These are phyloP conservation scores for Apodemia mormo DNA, from an alignment of 2,888 invertebrate species.

Conservation along the genomic window DNA sequence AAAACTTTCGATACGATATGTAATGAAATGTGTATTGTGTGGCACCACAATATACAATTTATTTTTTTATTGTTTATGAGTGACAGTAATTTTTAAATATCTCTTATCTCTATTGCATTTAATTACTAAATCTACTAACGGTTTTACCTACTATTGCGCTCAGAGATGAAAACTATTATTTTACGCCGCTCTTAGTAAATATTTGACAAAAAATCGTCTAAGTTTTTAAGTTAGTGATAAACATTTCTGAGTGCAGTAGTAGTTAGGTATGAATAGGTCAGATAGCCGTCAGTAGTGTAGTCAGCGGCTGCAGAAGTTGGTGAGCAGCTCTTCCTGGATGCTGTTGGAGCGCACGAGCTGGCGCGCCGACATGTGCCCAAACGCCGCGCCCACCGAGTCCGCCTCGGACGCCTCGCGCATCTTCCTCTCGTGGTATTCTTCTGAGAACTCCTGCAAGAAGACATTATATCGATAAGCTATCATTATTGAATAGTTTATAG, in stretches of 20 bases:
- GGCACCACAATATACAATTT: background rate
- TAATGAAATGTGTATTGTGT: background rate
- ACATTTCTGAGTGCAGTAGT: background rate
- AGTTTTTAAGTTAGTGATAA: background rate
- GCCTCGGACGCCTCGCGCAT: conserved; percentile 80
- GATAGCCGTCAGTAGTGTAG: background rate
- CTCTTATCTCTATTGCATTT: background rate
- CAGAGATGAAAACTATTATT: background rate
- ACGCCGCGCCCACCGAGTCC: conserved; percentile 80
- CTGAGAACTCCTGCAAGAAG: too few species aligned
- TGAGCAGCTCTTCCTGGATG: conserved; percentile 91
- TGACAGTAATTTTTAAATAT: too few species aligned
- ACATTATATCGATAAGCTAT: too few species aligned
- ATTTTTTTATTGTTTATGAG: background rate
- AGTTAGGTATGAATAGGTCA: background rate
- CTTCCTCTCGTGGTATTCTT: conserved; percentile 70
- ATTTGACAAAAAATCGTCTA: too few species aligned
- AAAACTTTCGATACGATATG: background rate
- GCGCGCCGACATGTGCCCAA: conserved; percentile 79
- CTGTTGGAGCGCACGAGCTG: conserved; percentile 89
- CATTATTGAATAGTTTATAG: too few species aligned
- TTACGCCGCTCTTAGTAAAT: background rate
- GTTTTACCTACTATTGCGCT: background rate
- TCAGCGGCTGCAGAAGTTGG: conserved; percentile 55
- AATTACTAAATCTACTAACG: background rate